Evolutionary conservation across 1,140 invertebrate genomes (phyloP), one percentile per base, ranked within the genome.

Genomic region (Eumaeus atala): DNA sequence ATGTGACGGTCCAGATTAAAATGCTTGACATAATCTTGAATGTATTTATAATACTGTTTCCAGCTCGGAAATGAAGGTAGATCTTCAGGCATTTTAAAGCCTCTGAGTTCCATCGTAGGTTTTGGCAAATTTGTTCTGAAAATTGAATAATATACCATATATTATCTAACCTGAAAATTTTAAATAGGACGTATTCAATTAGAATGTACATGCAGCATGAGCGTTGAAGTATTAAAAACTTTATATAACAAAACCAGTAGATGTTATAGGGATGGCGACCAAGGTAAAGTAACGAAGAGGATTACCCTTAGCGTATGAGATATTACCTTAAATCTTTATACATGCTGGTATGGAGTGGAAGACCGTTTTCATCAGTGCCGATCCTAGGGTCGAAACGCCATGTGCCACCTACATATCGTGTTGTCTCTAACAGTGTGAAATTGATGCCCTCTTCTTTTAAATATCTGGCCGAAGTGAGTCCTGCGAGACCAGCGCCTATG

Each of bases 341-440:
- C 91, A 93, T 92, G 77, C 90, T 91, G 3, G 91, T 90, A 62
- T 91, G 89, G 37, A 92, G 71, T 3, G 90, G 89, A 18, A 89
- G 48, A 1, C 90, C 90, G 70, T 89, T 72, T 54, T 90, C 75
- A 68, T 91, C 89, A 0, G 59, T 72, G 0, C 89, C 90, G 16
- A 87, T 76, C 34, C 87, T 66, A 10, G 91, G 89, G 9, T 90
- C 90, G 68, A 91, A 93, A 9, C 89, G 78, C 91, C 91, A 87
- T 8, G 91, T 89, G 8, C 92, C 92, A 8, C 92, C 92, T 3
- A 93, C 71, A 37, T 83, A 67, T 44, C 60, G 59, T 0, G 79
- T 78, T 1, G 72, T 61, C 66, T 87, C 84, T 8, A 83, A 58
- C 14, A 84, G 72, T 3, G 73, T 78, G 51, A 86, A 83, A 11